Conservation (phyloP, 2,888 invertebrate genomes). For the Oligia latruncula region DNA sequence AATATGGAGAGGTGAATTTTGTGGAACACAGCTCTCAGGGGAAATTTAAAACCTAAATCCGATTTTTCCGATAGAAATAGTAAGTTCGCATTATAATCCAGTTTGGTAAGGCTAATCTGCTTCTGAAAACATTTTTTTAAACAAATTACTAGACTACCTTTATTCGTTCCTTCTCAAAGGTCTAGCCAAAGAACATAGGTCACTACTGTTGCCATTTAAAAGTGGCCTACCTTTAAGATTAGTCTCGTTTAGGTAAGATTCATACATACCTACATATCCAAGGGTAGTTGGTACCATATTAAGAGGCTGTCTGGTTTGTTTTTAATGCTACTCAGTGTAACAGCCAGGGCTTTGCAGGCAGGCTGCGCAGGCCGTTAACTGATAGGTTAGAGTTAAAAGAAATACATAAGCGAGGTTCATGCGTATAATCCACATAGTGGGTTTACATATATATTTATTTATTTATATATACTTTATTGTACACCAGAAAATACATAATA, state of each 20-base stretch:
- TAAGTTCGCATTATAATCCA: conserved; percentile 26
- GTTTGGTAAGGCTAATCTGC: conserved; percentile 7
- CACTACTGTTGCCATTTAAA: neutral
- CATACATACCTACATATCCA: neutral
- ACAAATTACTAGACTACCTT: neutral
- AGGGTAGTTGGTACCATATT: neutral
- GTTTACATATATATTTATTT: no score
- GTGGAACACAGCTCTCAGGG: conserved; percentile 38
- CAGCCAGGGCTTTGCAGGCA: no score
- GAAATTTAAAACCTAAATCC: conserved; percentile 44
- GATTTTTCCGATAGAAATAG: conserved; percentile 41
- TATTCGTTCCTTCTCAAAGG: neutral
- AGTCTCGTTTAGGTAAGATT: neutral
- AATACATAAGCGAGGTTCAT: no score
- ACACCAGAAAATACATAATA: no score
- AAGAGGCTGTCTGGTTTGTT: neutral
- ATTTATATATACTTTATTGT: no score
- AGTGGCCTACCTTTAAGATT: neutral
- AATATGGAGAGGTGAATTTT: conserved; percentile 42
- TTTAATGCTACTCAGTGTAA: no score
- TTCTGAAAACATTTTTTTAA: neutral
- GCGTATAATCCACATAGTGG: no score
- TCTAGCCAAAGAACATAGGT: neutral
- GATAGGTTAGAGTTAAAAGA: no score
- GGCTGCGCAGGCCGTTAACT: no score